Conservation (phyloP, 1,140 invertebrate genomes). For the Ips nitidus region DNA sequence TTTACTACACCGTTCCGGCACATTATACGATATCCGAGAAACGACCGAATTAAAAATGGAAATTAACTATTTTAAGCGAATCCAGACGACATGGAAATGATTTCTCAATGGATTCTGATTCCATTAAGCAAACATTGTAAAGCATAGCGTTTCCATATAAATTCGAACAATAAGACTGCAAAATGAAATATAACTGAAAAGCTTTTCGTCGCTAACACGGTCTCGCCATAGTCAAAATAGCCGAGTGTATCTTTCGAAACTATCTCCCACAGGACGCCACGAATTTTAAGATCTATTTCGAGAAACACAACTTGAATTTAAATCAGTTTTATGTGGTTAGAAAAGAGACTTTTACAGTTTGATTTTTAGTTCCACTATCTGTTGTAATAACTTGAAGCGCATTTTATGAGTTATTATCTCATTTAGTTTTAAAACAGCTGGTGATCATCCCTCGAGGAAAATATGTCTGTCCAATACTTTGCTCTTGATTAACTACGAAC, state of each 20-base stretch:
- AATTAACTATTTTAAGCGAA: slow-evolving; percentile 33
- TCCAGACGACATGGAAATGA: background rate
- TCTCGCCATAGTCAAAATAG: background rate
- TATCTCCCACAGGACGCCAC: background rate
- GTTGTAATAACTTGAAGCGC: background rate
- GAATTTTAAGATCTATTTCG: slow-evolving; percentile 2
- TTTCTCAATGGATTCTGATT: background rate
- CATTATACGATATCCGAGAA: slow-evolving; percentile 36
- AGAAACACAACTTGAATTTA: background rate
- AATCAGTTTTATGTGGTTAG: background rate
- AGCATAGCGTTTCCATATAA: background rate
- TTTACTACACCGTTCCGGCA: slow-evolving; percentile 40
- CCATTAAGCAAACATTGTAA: background rate
- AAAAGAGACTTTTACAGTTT: background rate
- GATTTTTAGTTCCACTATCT: background rate
- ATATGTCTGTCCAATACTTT: background rate
- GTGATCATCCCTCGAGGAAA: background rate
- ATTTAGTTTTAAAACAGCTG: background rate
- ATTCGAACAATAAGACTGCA: background rate
- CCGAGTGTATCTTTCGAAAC: slow-evolving; percentile 1
- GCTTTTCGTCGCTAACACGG: slow-evolving; percentile 15
- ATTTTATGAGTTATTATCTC: background rate
- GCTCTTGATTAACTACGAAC: slow-evolving; percentile 1
- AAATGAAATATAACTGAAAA: slow-evolving; percentile 11
- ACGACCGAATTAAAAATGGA: slow-evolving; percentile 39